A percentile compares a stretch with the other conserved stretches of the same genome.
These are phyloP conservation scores for Sarcophaga peregrina DNA, from an alignment of 1,140 invertebrate species.

Conservation along the genomic window DNA sequence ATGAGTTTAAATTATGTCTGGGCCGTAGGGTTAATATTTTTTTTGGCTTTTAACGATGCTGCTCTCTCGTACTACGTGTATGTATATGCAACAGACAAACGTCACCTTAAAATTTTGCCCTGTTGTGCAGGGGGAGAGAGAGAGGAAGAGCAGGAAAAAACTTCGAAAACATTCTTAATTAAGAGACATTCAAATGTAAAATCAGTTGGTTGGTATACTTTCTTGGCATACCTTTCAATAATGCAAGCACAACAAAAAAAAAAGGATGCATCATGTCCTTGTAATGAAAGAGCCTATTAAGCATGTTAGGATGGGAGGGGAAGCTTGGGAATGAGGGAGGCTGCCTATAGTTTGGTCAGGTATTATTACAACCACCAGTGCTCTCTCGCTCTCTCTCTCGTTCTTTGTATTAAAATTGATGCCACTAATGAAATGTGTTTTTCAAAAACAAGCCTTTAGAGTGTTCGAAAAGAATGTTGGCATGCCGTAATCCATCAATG, in stretches of 20 bases:
- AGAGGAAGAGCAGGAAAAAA: too few relatives aligned
- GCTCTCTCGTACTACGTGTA: not conserved
- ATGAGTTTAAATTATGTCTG: conserved; percentile 48
- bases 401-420: not conserved
- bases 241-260: not conserved
- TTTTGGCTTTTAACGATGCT: conserved; percentile 10
- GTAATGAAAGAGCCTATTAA: not conserved
- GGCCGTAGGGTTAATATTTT: conserved; percentile 29
- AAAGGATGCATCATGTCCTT: not conserved
- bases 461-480: not conserved
- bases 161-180: conserved; percentile 20
- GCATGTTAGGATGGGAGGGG: not conserved
- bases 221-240: not conserved
- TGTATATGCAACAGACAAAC: not conserved
- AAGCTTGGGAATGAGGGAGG: not conserved
- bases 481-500: conserved; percentile 6
- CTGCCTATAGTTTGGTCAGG: not conserved
- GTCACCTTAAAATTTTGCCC: too few relatives aligned
- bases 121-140: too few relatives aligned
- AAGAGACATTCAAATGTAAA: conserved; percentile 32
- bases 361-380: too few relatives aligned
- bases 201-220: not conserved
- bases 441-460: not conserved
- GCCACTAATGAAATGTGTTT: not conserved
- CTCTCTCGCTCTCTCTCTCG: too few relatives aligned